These are phyloP conservation scores for Peromyscus nudipes DNA, from an alignment of 2,797 vertebrate species.

Conservation along the genomic window DNA sequence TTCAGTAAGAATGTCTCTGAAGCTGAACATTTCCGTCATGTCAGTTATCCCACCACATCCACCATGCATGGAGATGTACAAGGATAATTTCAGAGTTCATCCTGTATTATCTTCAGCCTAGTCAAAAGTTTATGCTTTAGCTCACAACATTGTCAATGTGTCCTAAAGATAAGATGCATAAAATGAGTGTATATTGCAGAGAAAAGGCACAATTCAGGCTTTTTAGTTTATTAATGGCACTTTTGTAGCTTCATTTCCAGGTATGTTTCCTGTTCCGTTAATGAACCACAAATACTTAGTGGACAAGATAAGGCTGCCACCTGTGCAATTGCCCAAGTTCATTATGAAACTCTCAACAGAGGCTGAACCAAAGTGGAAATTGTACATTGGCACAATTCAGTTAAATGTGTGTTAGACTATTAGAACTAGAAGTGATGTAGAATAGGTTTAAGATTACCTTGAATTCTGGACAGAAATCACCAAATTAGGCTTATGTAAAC, in stretches of 20 bases:
- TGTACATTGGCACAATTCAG: neutral
- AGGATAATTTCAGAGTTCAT: neutral
- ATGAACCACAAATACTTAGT: neutral
- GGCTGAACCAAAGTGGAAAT: neutral
- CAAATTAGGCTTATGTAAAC: neutral
- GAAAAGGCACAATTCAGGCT: neutral
- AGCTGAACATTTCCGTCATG: accelerated
- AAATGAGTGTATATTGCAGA: too few species aligned
- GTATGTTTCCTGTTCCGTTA: neutral
- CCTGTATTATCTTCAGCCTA: neutral
- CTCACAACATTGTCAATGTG: too few species aligned
- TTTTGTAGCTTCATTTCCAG: neutral
- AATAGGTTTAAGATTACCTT: neutral
- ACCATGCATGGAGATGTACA: accelerated
- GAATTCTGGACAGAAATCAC: too few species aligned
- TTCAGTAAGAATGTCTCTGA: neutral
- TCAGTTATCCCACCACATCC: too few species aligned
- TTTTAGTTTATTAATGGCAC: neutral
- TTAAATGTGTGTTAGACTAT: neutral
- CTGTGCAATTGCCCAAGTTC: neutral
- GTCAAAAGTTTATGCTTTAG: neutral
- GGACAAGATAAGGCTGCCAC: neutral
- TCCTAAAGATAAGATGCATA: neutral
- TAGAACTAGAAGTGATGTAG: neutral
- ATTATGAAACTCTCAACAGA: neutral